Percentiles rank a stretch among this genome's conserved stretches.
Conservation (phyloP, 1,140 invertebrate species). For the Diabrotica virgifera region DNA sequence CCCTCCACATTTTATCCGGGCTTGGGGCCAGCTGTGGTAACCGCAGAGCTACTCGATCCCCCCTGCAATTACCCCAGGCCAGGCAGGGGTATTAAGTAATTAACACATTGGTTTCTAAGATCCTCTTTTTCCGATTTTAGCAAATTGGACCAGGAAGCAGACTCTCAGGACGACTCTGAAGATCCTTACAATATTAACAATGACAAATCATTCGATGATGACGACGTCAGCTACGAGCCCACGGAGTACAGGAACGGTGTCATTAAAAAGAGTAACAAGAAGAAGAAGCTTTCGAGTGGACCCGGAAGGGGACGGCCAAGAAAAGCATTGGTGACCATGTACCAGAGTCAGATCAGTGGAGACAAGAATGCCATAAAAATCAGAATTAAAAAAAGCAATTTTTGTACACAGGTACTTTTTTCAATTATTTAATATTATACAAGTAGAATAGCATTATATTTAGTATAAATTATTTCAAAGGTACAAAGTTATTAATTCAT, state of each 20-base stretch:
- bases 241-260: conserved; percentile 31
- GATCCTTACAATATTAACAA: conserved; percentile 25
- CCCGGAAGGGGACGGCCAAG: conserved; percentile 41
- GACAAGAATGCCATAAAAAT: conserved; percentile 63
- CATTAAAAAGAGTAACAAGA: conserved; percentile 28
- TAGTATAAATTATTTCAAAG: background rate
- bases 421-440: background rate
- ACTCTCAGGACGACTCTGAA: conserved; percentile 20
- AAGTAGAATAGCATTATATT: background rate
- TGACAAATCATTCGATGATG: conserved; percentile 24
- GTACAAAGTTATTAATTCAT: too few relatives aligned
- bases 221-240: conserved; percentile 22
- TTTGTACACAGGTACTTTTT: conserved; percentile 35
- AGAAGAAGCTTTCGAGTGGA: conserved; percentile 29
- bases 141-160: background rate
- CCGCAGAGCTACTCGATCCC: too few relatives aligned
- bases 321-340: conserved; percentile 47
- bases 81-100: too few relatives aligned
- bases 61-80: too few relatives aligned
- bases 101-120: too few relatives aligned
- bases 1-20: too few relatives aligned
- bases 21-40: too few relatives aligned
- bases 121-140: background rate
- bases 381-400: conserved; percentile 60
- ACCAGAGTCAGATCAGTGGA: conserved; percentile 58